These are phyloP conservation scores for Theonella swinhoei DNA, from an alignment of 37 sponge, comb jelly and placozoan genomes.

Conservation along the genomic window DNA sequence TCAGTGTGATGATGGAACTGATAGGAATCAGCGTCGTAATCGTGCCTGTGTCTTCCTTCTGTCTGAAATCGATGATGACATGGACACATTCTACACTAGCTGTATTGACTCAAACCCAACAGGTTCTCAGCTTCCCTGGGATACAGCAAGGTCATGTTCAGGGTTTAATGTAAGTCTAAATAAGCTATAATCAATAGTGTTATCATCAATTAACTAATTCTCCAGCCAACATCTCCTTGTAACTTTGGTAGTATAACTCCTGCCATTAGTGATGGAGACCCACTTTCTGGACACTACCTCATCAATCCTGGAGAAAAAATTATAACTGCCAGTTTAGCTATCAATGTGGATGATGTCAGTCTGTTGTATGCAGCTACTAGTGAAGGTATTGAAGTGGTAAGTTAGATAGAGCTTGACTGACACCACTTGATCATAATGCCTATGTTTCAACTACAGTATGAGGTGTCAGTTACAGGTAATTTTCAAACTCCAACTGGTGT, in stretches of 20 bases:
- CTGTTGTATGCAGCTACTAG: background rate
- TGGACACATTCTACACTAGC: slow-evolving; percentile 7
- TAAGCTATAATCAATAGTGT: background rate
- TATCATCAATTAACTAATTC: background rate
- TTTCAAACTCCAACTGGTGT: background rate
- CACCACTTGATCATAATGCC: no score
- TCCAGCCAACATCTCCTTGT: background rate
- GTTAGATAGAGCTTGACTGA: background rate
- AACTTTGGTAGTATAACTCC: background rate
- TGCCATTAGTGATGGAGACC: background rate
- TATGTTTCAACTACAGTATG: background rate
- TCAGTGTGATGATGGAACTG: background rate
- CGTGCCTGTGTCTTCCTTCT: slow-evolving; percentile 6
- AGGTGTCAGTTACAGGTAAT: background rate
- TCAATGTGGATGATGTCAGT: background rate
- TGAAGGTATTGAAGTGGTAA: background rate
- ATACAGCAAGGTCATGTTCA: background rate
- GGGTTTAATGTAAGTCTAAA: background rate
- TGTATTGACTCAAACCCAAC: background rate
- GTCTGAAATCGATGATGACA: background rate
- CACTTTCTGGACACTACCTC: background rate
- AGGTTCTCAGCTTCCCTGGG: background rate
- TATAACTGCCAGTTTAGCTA: background rate
- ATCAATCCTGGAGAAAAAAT: background rate
- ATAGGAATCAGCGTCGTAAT: no score